phyloP scores from a whole-genome alignment of 2,888 invertebrate species.

The Icerya purchasi region DNA sequence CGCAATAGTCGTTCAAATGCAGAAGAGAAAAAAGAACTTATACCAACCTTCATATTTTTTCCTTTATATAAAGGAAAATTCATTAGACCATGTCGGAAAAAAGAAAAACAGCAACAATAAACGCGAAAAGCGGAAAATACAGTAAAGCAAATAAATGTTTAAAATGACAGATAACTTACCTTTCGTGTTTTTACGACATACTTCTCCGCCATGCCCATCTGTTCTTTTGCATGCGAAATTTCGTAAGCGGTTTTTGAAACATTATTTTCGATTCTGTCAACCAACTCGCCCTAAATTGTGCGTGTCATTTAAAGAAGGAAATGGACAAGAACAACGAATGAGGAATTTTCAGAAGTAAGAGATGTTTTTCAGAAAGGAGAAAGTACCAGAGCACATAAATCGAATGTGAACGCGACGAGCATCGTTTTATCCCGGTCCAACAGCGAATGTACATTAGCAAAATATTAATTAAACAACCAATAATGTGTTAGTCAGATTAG shows the following conservation, averaged over 20 bases:
- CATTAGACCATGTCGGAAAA: too few relatives aligned
- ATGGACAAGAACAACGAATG: slow-evolving; percentile 8
- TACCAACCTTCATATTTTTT: too few relatives aligned
- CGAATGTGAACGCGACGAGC: slow-evolving; percentile 19
- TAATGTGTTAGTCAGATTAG: too few relatives aligned
- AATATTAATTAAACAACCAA: slow-evolving; percentile 11
- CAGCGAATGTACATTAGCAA: slow-evolving; percentile 22
- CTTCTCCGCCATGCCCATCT: slow-evolving; percentile 55
- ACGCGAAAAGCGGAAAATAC: too few relatives aligned
- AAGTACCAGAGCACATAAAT: slow-evolving; percentile 20
- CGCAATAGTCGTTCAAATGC: too few relatives aligned
- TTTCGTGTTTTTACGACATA: slow-evolving; percentile 75
- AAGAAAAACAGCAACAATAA: too few relatives aligned
- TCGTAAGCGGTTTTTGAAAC: slow-evolving; percentile 68
- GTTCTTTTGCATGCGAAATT: slow-evolving; percentile 54
- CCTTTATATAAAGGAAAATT: too few relatives aligned
- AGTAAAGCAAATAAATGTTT: too few relatives aligned
- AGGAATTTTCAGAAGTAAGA: slow-evolving; percentile 9
- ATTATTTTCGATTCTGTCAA: slow-evolving; percentile 85
- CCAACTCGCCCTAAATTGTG: slow-evolving; percentile 58
- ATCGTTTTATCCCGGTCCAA: slow-evolving; percentile 1
- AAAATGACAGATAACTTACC: slow-evolving; percentile 34
- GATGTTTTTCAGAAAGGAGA: slow-evolving; percentile 15
- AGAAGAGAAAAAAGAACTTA: too few relatives aligned
- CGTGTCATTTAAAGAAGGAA: neutral